phyloP scores from a whole-genome alignment of 2,888 invertebrate species.

The Tenthredo mesomela region DNA sequence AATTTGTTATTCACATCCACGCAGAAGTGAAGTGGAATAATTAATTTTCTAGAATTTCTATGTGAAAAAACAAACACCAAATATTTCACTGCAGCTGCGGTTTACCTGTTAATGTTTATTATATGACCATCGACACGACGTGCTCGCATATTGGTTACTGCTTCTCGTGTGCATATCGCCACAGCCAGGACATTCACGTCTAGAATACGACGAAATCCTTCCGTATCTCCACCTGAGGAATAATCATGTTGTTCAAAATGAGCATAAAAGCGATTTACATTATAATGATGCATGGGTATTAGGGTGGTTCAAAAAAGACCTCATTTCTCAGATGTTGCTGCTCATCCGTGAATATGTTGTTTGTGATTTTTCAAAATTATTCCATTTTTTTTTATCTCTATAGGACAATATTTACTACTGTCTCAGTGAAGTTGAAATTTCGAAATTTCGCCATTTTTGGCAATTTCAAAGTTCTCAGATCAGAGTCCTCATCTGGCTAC shows the following conservation, averaged over 20 bases:
- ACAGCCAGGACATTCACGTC: constrained; percentile 80
- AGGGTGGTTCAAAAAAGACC: too few relatives aligned
- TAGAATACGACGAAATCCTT: constrained; percentile 72
- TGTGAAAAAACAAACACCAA: neutral
- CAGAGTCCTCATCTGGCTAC: too few relatives aligned
- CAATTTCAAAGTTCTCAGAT: too few relatives aligned
- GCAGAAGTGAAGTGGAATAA: neutral
- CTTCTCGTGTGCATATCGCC: constrained; percentile 79
- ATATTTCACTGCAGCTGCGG: neutral
- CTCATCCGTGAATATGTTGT: too few relatives aligned
- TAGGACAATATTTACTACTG: too few relatives aligned
- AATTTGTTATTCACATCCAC: neutral
- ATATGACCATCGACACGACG: constrained; percentile 80
- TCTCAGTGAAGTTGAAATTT: too few relatives aligned
- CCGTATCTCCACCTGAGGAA: constrained; percentile 57
- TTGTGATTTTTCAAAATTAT: too few relatives aligned
- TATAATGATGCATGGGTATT: too few relatives aligned
- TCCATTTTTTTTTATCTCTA: too few relatives aligned
- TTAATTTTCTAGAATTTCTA: neutral
- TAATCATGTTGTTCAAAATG: neutral
- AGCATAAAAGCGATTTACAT: too few relatives aligned
- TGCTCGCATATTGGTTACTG: constrained; percentile 79
- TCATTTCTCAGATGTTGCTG: too few relatives aligned
- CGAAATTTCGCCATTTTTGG: too few relatives aligned
- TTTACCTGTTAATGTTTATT: constrained; percentile 81